Conservation (phyloP, 2,888 invertebrate species). For the Phania funesta region DNA sequence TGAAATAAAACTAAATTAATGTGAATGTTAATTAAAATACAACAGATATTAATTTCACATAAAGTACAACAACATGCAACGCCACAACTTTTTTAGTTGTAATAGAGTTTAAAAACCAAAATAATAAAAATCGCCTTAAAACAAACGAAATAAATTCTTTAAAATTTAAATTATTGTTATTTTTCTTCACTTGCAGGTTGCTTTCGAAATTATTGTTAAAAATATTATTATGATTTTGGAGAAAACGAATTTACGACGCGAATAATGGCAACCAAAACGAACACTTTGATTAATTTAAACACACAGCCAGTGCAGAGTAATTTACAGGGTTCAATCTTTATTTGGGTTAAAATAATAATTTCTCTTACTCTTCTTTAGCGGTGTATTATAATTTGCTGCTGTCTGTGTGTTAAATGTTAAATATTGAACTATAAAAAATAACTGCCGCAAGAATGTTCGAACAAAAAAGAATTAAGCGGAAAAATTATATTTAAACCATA, state of each 20-base stretch:
- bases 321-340: slow-evolving; percentile 55
- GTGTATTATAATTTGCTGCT: slow-evolving; percentile 25
- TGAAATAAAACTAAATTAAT: slow-evolving; percentile 28
- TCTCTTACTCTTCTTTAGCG: slow-evolving; percentile 16
- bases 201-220: background rate
- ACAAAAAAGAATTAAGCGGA: slow-evolving; percentile 18
- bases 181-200: background rate
- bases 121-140: slow-evolving; percentile 2
- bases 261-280: background rate
- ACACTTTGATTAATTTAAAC: slow-evolving; percentile 55
- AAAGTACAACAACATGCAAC: background rate
- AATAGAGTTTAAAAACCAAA: background rate
- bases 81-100: background rate
- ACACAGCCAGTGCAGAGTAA: background rate
- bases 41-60: slow-evolving; percentile 8
- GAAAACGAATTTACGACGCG: background rate
- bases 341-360: slow-evolving; percentile 67
- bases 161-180: background rate
- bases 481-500: slow-evolving; percentile 64
- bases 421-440: slow-evolving; percentile 49
- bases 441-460: background rate
- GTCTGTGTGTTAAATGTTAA: slow-evolving; percentile 46
- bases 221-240: background rate
- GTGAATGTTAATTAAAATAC: slow-evolving; percentile 14
- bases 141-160: slow-evolving; percentile 11